Evolutionary conservation across 2,113 vertebrate species (phyloP).

Genomic region (Bos taurus): DNA sequence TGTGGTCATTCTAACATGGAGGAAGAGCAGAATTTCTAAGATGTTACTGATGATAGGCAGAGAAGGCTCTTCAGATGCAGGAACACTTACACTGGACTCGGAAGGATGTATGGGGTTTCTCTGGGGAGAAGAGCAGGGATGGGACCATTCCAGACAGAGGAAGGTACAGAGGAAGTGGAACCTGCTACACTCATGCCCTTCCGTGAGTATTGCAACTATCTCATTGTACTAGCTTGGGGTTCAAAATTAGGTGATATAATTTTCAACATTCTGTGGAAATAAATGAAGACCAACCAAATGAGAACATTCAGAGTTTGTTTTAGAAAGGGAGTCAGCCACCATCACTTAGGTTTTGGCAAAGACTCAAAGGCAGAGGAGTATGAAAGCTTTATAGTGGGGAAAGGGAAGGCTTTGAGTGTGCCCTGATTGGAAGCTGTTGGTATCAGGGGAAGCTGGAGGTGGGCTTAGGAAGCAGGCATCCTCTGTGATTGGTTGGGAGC

Average conservation of each 20-base stretch:
- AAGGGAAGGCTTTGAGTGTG: not conserved
- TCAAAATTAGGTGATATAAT: not conserved
- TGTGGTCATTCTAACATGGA: not conserved
- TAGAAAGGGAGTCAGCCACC: not conserved
- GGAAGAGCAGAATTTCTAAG: not conserved
- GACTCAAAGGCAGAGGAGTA: not conserved
- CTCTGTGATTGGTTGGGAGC: not conserved
- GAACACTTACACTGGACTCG: accelerated
- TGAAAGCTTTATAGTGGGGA: not conserved
- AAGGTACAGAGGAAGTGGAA: not conserved
- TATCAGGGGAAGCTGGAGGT: not conserved
- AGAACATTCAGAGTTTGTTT: not conserved
- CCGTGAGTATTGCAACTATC: not conserved
- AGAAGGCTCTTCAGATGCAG: not conserved
- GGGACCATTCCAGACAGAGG: not conserved
- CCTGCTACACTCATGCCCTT: accelerated
- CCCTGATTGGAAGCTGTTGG: not conserved
- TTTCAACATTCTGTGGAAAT: not conserved
- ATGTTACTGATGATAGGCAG: not conserved
- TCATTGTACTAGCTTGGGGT: not conserved
- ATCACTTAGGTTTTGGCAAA: not conserved
- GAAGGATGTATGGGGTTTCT: not conserved
- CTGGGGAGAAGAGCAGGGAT: not conserved
- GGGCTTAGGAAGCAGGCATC: not conserved
- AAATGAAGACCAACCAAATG: not conserved